Base-by-base conservation (phyloP, 2,888 invertebrate species). In the Myopa testacea region DNA sequence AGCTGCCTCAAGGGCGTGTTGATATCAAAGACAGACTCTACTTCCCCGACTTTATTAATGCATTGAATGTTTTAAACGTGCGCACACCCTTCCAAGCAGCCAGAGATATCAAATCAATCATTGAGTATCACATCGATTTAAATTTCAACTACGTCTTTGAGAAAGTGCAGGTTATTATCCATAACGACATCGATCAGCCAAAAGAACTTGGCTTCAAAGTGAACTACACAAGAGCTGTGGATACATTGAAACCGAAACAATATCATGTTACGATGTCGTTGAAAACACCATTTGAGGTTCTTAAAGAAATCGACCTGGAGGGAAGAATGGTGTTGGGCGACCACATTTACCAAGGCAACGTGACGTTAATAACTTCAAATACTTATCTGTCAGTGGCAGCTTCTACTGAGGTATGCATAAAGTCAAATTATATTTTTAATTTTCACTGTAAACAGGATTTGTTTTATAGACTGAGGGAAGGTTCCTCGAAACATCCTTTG, bases 401-500 rank as follows among this genome's bases (percentile, higher is more conserved):
- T 40, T 89, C 90, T 34, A 85, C 92, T n/a, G 92, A 92, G 90
- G 92, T 92, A 87, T 16, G 76, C 67, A 38, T 6, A 55, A 52
- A 26, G 7, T 6, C 5, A 14, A 38, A 40, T 1, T 74, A 19
- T 14, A 38, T 14, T 4, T 10, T 12, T 8, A 12, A n/a, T n/a
- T 16, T 8, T 26, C 16, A 60, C 4, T 37, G 3, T 26, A 69
- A 55, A 68, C 19, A 58, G 4, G 8, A 45, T 69, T 50, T 19
- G 19, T 70, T 86, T 75, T 86, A 92, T 92, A 88, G 89, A 85
- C 92, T 34, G 93, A 94, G 76, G 93, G 93, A 16, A 92, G 91
- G 4, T 93, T 93, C 83, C 87, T 94, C 14, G 93, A 94, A 82
- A 91, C 92, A 0, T 91, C 91, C 0, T 89, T 93, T 62, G 91